These are phyloP conservation scores for Dicyrtomina minuta DNA, from an alignment of 2,888 invertebrate species.

Conservation along the genomic window DNA sequence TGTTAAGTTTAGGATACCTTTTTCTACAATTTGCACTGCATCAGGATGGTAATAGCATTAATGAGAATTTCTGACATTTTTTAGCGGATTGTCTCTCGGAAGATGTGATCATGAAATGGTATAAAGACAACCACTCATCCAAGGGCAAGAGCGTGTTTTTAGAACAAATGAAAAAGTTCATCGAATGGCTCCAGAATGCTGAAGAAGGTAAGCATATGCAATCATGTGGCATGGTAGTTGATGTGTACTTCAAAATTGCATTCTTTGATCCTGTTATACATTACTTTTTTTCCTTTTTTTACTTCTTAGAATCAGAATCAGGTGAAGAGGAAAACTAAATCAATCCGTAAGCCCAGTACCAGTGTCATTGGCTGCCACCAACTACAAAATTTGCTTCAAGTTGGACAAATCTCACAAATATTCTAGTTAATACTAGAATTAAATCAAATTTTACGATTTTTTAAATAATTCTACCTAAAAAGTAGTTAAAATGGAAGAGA, in stretches of 20 bases:
- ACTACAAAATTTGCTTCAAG: conserved; percentile 30
- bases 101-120: conserved; percentile 94
- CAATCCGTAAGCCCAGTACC: conserved; percentile 25
- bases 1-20: too few species aligned
- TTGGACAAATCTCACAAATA: conserved; percentile 32
- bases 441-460: too few species aligned
- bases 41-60: too few species aligned
- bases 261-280: too few species aligned
- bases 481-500: too few species aligned
- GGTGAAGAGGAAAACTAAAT: conserved; percentile 61
- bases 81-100: conserved; percentile 88
- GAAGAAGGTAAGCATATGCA: conserved; percentile 76
- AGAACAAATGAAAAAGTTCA: conserved; percentile 96
- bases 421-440: too few species aligned
- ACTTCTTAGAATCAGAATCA: conserved; percentile 66
- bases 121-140: conserved; percentile 85
- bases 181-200: conserved; percentile 96
- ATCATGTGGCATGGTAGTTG: too few species aligned
- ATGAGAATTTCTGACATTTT: conserved; percentile 43
- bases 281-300: too few species aligned
- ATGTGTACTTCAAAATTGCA: too few species aligned
- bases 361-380: conserved; percentile 24
- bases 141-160: conserved; percentile 98
- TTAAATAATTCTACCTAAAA: too few species aligned
- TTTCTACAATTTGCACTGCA: too few species aligned